Percentiles rank a stretch among this genome's conserved stretches.
These are phyloP conservation scores for Proisotoma minuta DNA, from an alignment of 2,888 invertebrate genomes.

Conservation along the genomic window DNA sequence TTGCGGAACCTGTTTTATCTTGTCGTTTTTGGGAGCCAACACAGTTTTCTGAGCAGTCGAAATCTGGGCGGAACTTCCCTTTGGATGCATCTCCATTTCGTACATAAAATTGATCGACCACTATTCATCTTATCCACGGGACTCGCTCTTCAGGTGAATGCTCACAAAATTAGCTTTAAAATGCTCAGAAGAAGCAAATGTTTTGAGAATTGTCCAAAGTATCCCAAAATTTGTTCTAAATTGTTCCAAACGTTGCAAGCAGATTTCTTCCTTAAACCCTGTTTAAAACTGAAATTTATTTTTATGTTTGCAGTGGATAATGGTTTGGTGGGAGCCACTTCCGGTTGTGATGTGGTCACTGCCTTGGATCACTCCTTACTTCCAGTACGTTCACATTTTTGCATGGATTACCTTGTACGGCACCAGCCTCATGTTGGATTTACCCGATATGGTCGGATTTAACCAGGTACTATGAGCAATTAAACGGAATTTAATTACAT, in stretches of 20 bases:
- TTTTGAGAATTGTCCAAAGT: no score
- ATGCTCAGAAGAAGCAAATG: no score
- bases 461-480: slow-evolving; percentile 29
- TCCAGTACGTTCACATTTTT: slow-evolving; percentile 16
- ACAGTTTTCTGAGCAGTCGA: slow-evolving; percentile 21
- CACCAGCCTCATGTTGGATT: slow-evolving; percentile 37
- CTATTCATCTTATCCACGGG: slow-evolving; percentile 28
- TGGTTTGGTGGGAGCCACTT: slow-evolving; percentile 19
- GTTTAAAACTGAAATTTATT: background rate
- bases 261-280: no score
- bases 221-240: no score
- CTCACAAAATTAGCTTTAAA: no score
- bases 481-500: background rate
- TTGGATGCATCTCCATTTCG: slow-evolving; percentile 28
- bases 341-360: slow-evolving; percentile 23
- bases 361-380: background rate
- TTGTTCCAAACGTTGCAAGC: no score
- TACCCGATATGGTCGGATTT: slow-evolving; percentile 37
- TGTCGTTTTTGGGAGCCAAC: slow-evolving; percentile 20
- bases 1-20: slow-evolving; percentile 12
- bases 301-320: slow-evolving; percentile 13
- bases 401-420: slow-evolving; percentile 35
- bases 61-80: slow-evolving; percentile 13
- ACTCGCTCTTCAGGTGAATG: slow-evolving; percentile 20
- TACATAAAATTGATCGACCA: slow-evolving; percentile 30